phyloP scores from a whole-genome alignment of 2,113 vertebrate genomes.

The Tachysurus vachellii region DNA sequence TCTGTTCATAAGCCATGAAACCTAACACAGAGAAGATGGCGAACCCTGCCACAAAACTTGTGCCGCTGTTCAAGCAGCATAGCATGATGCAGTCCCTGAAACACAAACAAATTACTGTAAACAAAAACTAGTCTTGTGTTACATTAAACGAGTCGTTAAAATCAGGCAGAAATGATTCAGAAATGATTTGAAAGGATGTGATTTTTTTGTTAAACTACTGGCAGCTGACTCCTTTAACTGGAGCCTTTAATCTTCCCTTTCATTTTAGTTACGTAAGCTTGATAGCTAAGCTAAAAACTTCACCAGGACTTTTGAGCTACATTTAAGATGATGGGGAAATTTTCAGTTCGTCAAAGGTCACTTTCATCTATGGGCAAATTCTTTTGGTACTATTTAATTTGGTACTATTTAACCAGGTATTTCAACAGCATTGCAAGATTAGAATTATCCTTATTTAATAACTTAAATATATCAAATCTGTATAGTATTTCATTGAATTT shows the following conservation, averaged over 20 bases:
- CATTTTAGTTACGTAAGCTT: background rate
- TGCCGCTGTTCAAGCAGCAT: conserved; percentile 97
- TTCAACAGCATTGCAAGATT: background rate
- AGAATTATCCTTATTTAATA: background rate
- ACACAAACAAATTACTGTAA: conserved; percentile 40
- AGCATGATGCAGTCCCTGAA: conserved; percentile 94
- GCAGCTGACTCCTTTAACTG: background rate
- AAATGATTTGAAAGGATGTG: background rate
- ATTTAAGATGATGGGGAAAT: background rate
- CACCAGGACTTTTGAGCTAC: background rate
- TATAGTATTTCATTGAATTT: background rate
- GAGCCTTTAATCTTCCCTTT: background rate
- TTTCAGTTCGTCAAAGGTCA: background rate
- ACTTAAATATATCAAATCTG: background rate
- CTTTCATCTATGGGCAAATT: background rate
- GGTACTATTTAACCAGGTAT: background rate
- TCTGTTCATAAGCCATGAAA: conserved; percentile 97
- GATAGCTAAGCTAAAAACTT: background rate
- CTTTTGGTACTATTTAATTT: background rate
- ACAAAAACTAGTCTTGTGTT: background rate
- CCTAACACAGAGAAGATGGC: conserved; percentile 98
- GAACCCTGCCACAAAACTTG: conserved; percentile 96
- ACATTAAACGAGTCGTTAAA: background rate
- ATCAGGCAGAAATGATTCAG: background rate
- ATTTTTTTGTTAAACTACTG: background rate